Evolutionary conservation across 2,113 vertebrate genomes (phyloP).

Genomic region (Microtus montanus): DNA sequence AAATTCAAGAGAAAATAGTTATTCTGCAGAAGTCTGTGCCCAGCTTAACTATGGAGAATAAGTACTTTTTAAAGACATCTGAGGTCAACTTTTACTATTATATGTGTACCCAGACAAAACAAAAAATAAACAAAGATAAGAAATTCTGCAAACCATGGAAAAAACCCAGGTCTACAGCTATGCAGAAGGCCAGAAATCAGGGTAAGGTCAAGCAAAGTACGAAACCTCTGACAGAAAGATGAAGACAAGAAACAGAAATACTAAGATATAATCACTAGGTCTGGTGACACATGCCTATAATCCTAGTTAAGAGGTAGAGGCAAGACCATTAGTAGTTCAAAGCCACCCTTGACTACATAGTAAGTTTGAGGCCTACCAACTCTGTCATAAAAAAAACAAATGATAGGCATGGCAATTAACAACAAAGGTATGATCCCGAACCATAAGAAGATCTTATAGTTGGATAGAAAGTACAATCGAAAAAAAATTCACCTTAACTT

Average conservation of each 20-base stretch:
- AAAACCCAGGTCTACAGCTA: neutral
- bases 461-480: neutral
- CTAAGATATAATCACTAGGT: neutral
- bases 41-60: conserved; percentile 37
- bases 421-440: neutral
- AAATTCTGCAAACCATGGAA: neutral
- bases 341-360: neutral
- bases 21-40: conserved; percentile 25
- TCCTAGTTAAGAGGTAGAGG: neutral
- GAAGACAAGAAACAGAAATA: neutral
- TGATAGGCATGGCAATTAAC: neutral
- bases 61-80: neutral
- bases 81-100: conserved; percentile 7
- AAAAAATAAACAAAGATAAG: conserved; percentile 16
- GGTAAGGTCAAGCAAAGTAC: neutral
- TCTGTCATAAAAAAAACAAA: neutral
- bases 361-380: neutral
- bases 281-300: neutral
- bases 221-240: neutral
- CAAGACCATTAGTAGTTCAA: neutral
- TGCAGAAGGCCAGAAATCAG: neutral
- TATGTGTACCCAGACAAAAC: neutral
- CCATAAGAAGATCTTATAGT: neutral
- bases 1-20: conserved; percentile 41
- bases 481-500: conserved; percentile 4